Conservation (phyloP, 1,140 invertebrate genomes). For the Schlechtendalia chinensis region DNA sequence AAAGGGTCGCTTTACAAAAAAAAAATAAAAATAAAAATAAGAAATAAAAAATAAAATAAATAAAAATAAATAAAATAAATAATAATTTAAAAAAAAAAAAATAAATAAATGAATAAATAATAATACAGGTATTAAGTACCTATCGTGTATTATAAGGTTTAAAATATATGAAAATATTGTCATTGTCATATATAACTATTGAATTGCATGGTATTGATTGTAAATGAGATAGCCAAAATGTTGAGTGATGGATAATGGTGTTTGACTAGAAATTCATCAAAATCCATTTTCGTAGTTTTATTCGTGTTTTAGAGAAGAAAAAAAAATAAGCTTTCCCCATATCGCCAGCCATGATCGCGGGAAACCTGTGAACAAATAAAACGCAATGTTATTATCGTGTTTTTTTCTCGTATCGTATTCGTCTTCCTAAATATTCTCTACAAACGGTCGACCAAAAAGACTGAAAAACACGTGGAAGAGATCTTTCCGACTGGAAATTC, state of each 20-base stretch:
- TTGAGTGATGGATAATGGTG: neutral
- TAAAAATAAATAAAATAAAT: neutral
- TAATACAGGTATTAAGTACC: neutral
- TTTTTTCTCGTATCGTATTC: no score
- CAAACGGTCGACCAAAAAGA: no score
- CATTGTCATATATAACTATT: neutral
- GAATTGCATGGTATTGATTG: neutral
- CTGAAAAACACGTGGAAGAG: no score
- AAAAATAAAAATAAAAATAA: neutral
- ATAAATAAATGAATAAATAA: neutral
- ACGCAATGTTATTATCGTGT: no score
- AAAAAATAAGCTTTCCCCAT: neutral
- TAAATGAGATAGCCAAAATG: neutral
- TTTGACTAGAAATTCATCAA: constrained; percentile 23
- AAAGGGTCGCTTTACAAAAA: neutral
- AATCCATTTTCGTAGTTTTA: neutral
- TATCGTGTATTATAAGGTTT: neutral
- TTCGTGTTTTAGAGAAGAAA: neutral
- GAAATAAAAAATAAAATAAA: neutral
- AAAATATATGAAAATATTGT: neutral
- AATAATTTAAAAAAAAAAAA: neutral
- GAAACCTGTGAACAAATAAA: neutral
- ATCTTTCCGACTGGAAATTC: no score
- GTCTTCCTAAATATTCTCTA: no score
- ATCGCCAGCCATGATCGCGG: constrained; percentile 1